Base-by-base conservation (phyloP, 1,140 invertebrate species). In the Drosophila varians region DNA sequence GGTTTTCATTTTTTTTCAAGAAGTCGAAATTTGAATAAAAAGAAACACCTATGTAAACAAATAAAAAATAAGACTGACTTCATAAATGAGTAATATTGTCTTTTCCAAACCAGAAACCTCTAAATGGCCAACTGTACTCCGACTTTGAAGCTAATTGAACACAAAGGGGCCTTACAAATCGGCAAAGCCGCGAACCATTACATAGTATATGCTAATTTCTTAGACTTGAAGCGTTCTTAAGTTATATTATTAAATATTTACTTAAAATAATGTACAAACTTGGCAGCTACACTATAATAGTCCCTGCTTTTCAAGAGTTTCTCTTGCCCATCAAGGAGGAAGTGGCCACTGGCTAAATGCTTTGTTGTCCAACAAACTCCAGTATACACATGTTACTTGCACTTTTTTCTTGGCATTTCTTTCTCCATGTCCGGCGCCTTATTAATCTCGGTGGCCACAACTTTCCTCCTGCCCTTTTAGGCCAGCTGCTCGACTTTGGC, bases 11-110 rank as follows among this genome's bases (percentile, higher is more conserved):
- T 74, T 80, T 58, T 55, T 38, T 57, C 66, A 83, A 74, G 55
- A 74, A 84, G 78, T 62, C 23, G 4, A 65, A 14, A 48, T 42
- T 42, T 42, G 26, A 11, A 62, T 45, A 48, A 58, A 83, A 77
- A 77, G 21, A 84, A 83, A 79, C 74, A 65, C 40, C 38, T 26
- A 46, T 76, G 80, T 86, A 84, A 84, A 86, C 66, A 83, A 86
- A 78, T 58, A 65, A 49, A 61, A 54, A 61, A 28, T 28, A n/a
- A 34, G 54, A 58, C 53, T 62, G 60, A 56, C 49, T 62, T 73
- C 23, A 69, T 65, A 86, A 84, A 76, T 84, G 76, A 84, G 65
- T 69, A 73, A 86, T 76, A 86, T 86, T 76, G 72, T 80, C 65
- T 86, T 23, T 55, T 38, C 18, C 25, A 7, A 61, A 42, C n/a